Evolutionary conservation across 2,113 vertebrate genomes (phyloP), one percentile per base, ranked within the genome.

Genomic region (Dermatemys mawii): DNA sequence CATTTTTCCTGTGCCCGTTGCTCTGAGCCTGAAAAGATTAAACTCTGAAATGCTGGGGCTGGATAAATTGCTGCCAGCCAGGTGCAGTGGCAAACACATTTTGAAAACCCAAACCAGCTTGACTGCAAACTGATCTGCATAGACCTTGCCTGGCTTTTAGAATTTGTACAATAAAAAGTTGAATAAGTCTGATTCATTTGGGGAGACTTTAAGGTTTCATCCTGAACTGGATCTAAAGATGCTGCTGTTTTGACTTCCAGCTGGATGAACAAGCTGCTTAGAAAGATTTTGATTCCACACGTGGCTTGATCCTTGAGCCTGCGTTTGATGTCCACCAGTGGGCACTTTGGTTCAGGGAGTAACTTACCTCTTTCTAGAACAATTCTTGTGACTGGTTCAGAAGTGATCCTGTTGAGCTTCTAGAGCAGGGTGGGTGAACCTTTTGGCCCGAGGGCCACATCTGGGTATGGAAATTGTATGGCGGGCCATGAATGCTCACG

Each of bases 21-120:
- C 90, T 87, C 55, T 70, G 88, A 95, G 90, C 87, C 55, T 63
- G 7, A 27, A 78, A 85, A 94, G 85, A 94, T 94, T 90, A 79
- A 95, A 89, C 87, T 80, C 38, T n/a, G 84, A 90, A 96, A 94
- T 55, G 75, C 63, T 41, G 35, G 0, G 84, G 88, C 35, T 94
- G 89, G 84, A 82, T 84, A 96, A 92, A 94, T 80, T 78, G 84
- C 84, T 96, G 22, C 92, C 51, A 92, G 44, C 85, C n/a, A 63
- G 84, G 84, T 94, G 51, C 90, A 92, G 79, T 51, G 93, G 89
- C 6, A 94, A 78, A 73, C 83, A 53, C 79, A 50, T 93, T 63
- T 63, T 87, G 78, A 73, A 89, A 93, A 89, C 48, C 73, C 67
- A 38, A 80, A 89, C 2, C 70, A 21, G 14, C 19, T 63, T 92